Evolutionary conservation across 1,140 invertebrate species (phyloP), one percentile per base, ranked within the genome.

Genomic region (Carposina sasakii): DNA sequence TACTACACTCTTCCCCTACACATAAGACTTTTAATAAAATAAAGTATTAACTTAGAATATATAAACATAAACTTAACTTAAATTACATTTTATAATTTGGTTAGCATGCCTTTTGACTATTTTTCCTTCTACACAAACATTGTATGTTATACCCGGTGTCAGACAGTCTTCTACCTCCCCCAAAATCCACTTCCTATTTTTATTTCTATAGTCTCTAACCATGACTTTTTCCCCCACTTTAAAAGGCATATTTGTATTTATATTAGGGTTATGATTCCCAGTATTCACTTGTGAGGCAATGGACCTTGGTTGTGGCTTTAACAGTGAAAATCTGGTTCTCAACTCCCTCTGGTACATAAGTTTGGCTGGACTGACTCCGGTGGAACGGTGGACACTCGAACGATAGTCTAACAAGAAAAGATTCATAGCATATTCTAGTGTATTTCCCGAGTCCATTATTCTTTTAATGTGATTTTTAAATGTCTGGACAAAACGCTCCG

Each of bases 401-500:
- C 52, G 40, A 48, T 60, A 60, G 33, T 63, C 57, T 40, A 53
- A 48, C 28, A 60, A 40, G 48, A 63, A 57, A 40, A 60, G 43
- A 44, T 60, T 60, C n/a, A 48, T 30, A 37, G 57, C 53, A 31
- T 34, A 40, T 16, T 33, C 21, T 9, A 44, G 15, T 53, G 43
- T 10, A 40, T 48, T 6, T 43, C 49, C 41, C 71, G 66, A 61
- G 52, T 60, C 26, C 13, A 17, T 24, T 62, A 57, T 61, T 66
- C 70, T 46, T 57, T 34, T 55, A 17, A 60, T 24, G 40, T 33
- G 17, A 24, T 42, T 42, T 57, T 74, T 76, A 46, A 76, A 66
- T 13, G 57, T 65, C 42, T 60, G 60, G 1, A 73, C 60, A 47
- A 67, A 60, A 23, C 72, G 62, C 50, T 76, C 69, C 0, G 71